A percentile compares a stretch with the other conserved stretches of the same genome.
Conservation (phyloP, 2,113 vertebrate species). For the Perca fluviatilis region DNA sequence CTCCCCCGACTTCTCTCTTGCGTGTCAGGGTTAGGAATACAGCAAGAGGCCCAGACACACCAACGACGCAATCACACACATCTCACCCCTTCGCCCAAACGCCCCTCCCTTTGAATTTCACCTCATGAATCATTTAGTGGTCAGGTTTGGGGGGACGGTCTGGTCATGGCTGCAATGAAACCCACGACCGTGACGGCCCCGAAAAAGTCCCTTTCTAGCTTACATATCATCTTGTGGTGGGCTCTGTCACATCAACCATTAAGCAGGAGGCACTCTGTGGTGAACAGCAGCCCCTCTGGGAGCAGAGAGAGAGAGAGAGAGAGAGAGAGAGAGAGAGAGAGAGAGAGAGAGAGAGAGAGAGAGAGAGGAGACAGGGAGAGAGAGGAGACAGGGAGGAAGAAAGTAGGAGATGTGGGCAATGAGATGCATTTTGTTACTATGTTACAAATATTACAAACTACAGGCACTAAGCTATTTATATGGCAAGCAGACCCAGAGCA, state of each 20-base stretch:
- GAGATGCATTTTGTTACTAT: background rate
- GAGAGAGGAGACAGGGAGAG: constrained; percentile 3
- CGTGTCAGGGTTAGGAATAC: constrained; percentile 66
- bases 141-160: constrained; percentile 32
- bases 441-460: background rate
- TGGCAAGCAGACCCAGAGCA: background rate
- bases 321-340: constrained; percentile 25
- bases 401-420: constrained; percentile 53
- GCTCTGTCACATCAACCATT: constrained; percentile 66
- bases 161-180: constrained; percentile 48
- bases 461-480: background rate
- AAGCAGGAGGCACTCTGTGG: constrained; percentile 62
- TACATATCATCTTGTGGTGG: constrained; percentile 48
- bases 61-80: constrained; percentile 64
- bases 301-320: constrained; percentile 32
- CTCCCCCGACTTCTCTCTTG: background rate
- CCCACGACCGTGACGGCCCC: constrained; percentile 20
- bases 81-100: background rate
- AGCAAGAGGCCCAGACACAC: constrained; percentile 63
- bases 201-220: constrained; percentile 14
- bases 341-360: constrained; percentile 10
- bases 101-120: constrained; percentile 8
- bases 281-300: constrained; percentile 59
- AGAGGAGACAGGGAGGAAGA: constrained; percentile 34
- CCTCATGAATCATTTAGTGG: constrained; percentile 80